Evolutionary conservation across 2,888 invertebrate genomes (phyloP).

Genomic region (Pyrrhia umbra): DNA sequence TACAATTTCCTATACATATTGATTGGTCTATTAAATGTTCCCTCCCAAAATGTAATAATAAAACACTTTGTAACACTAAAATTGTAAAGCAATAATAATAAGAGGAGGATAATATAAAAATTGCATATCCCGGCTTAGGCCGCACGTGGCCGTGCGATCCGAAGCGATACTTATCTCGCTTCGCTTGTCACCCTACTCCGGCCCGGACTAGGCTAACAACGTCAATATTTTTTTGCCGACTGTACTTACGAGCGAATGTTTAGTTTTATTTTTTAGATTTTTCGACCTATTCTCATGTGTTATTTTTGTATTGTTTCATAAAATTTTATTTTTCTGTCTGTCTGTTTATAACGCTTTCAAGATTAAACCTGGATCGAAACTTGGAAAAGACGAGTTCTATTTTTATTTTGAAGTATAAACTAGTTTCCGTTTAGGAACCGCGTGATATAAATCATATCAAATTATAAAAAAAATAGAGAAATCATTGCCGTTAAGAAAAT

Average conservation of each 20-base stretch:
- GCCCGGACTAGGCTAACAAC: conserved; percentile 37
- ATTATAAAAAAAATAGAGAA: too few species aligned
- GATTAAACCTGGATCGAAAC: neutral
- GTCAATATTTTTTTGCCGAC: conserved; percentile 57
- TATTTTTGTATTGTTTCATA: neutral
- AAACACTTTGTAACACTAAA: conserved; percentile 72
- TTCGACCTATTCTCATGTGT: conserved; percentile 19
- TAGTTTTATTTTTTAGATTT: neutral
- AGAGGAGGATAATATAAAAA: conserved; percentile 80
- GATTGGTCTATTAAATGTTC: neutral
- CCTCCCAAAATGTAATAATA: conserved; percentile 60
- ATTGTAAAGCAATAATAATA: conserved; percentile 73
- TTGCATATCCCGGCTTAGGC: conserved; percentile 78
- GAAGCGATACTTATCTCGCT: conserved; percentile 84
- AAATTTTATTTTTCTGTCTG: neutral
- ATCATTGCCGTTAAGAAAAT: too few species aligned
- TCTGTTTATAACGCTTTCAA: neutral
- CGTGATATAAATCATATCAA: too few species aligned
- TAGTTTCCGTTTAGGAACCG: too few species aligned
- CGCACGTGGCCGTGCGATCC: conserved; percentile 78
- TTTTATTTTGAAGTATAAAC: too few species aligned
- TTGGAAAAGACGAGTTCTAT: too few species aligned
- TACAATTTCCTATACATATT: neutral
- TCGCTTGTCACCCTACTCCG: conserved; percentile 81
- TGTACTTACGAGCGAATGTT: conserved; percentile 41